These are phyloP conservation scores for Alaudala cheleensis DNA, from an alignment of 2,113 vertebrate species.

Conservation along the genomic window DNA sequence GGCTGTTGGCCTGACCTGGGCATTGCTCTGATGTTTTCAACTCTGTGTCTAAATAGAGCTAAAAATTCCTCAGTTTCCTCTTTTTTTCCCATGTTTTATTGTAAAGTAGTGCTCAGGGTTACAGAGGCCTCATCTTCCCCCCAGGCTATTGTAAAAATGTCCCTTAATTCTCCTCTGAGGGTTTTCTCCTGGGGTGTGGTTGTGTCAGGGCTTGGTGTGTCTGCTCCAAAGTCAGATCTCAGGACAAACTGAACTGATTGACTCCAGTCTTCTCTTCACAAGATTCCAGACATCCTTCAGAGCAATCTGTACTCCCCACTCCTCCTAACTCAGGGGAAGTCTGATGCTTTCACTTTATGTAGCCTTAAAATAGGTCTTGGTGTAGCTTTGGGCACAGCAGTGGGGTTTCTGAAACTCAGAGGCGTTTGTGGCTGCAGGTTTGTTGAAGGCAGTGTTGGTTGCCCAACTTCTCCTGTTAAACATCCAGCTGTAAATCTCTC, in stretches of 20 bases:
- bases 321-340: background rate
- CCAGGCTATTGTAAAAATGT: background rate
- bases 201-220: background rate
- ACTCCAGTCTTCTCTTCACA: background rate
- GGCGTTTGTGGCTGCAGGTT: background rate
- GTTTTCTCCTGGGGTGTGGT: background rate
- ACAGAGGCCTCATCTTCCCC: background rate
- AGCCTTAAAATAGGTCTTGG: background rate
- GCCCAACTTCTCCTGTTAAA: background rate
- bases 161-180: background rate
- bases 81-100: background rate
- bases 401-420: background rate
- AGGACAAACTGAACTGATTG: background rate
- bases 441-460: background rate
- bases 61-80: background rate
- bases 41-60: background rate
- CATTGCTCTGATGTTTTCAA: background rate
- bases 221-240: background rate
- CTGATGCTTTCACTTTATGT: background rate
- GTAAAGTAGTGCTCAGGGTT: background rate
- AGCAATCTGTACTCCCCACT: background rate
- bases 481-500: background rate
- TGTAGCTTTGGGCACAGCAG: accelerated
- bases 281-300: background rate
- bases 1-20: background rate